These are phyloP conservation scores for Eonycteris spelaea DNA, from an alignment of 2,113 vertebrate species.

Conservation along the genomic window DNA sequence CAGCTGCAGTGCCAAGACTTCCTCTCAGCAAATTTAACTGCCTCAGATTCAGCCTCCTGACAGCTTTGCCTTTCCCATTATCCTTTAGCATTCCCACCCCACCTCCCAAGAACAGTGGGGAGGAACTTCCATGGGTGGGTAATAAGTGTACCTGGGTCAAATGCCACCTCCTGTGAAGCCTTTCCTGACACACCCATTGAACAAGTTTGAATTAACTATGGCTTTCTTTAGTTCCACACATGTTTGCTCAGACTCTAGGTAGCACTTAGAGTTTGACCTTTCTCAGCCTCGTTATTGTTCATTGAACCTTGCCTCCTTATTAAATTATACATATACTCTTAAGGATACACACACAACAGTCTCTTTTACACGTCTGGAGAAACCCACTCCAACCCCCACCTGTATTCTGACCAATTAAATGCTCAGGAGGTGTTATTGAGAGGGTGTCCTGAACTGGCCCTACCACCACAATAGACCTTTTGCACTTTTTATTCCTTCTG, in stretches of 20 bases:
- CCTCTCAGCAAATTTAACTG: constrained; percentile 15
- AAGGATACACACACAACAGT: background rate
- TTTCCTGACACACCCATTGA: background rate
- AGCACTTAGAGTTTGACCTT: background rate
- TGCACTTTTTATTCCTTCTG: background rate
- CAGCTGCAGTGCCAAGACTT: background rate
- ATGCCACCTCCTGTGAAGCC: background rate
- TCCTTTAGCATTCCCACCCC: background rate
- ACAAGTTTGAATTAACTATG: constrained; percentile 8
- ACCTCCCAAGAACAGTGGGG: background rate
- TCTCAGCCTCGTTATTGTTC: background rate
- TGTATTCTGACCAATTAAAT: background rate
- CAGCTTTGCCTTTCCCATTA: background rate
- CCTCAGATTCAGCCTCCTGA: background rate
- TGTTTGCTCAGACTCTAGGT: background rate
- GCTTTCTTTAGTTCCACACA: too few relatives aligned
- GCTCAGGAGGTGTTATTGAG: background rate
- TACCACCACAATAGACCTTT: background rate
- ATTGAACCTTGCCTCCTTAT: background rate
- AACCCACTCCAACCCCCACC: background rate
- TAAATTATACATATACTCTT: background rate
- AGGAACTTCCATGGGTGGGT: background rate
- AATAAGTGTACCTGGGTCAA: background rate
- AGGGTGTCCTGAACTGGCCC: background rate
- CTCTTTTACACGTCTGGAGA: background rate